phyloP scores from a whole-genome alignment of 1,140 invertebrate species.

The Pomacea maculata region DNA sequence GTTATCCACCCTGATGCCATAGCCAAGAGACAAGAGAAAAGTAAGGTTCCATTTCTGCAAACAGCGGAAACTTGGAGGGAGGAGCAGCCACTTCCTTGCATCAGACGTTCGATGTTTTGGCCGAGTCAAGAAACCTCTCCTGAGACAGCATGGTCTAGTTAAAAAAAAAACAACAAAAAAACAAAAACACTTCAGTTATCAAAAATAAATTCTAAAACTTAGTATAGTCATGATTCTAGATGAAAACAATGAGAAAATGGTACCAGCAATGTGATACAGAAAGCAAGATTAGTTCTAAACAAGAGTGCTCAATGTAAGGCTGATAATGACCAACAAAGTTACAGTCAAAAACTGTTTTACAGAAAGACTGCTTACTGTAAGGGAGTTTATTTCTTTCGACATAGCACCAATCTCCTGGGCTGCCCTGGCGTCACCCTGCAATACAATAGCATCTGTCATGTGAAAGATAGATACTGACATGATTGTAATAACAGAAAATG shows the following conservation, averaged over 20 bases:
- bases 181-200: neutral
- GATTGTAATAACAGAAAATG: neutral
- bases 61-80: too few species aligned
- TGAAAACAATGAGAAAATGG: too few species aligned
- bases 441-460: slow-evolving; percentile 15
- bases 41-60: too few species aligned
- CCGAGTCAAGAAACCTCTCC: slow-evolving; percentile 48
- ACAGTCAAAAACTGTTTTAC: too few species aligned
- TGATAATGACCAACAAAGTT: too few species aligned
- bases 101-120: slow-evolving; percentile 54
- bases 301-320: too few species aligned
- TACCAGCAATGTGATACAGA: too few species aligned
- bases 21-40: too few species aligned
- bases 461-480: too few species aligned
- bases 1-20: too few species aligned
- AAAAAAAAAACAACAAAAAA: slow-evolving; percentile 17
- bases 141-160: slow-evolving; percentile 49
- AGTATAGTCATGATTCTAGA: too few species aligned
- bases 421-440: slow-evolving; percentile 49
- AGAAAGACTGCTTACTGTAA: slow-evolving; percentile 49
- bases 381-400: slow-evolving; percentile 57
- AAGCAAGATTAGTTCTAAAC: too few species aligned
- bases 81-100: neutral
- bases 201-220: neutral
- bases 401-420: slow-evolving; percentile 59